Conservation (phyloP, 2,888 invertebrate genomes). For the Gisinianus flammeolus region DNA sequence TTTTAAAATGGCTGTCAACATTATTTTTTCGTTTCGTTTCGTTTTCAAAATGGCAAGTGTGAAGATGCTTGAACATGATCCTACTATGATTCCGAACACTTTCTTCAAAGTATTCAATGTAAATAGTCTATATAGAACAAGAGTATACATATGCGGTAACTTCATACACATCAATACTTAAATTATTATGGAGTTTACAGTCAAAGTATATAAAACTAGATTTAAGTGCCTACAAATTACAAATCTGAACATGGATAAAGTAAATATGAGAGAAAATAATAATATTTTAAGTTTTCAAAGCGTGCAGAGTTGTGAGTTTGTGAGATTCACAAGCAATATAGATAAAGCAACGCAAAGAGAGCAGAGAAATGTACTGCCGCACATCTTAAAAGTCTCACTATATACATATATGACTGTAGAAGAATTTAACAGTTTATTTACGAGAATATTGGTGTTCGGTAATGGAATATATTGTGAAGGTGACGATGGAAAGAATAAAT, state of each 20-base stretch:
- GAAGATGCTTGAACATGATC: too few species aligned
- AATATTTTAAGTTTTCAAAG: background rate
- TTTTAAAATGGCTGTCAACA: too few species aligned
- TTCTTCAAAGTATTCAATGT: too few species aligned
- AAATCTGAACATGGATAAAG: background rate
- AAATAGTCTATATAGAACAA: too few species aligned
- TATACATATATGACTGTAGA: background rate
- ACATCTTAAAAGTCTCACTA: background rate
- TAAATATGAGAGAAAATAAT: background rate
- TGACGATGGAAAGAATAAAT: constrained; percentile 32
- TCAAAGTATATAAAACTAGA: background rate
- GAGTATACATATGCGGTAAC: too few species aligned
- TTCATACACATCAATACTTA: too few species aligned
- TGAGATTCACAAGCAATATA: background rate
- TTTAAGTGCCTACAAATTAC: background rate
- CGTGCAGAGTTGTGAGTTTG: background rate
- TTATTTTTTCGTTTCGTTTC: too few species aligned
- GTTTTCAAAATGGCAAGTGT: too few species aligned
- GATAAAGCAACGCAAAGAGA: background rate
- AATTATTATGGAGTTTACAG: too few species aligned
- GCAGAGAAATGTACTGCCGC: background rate
- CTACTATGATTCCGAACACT: too few species aligned
- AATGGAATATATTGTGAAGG: constrained; percentile 13
- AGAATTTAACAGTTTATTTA: background rate
- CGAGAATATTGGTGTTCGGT: background rate